A percentile compares a stretch with the other conserved stretches of the same genome.
Evolutionary conservation across 2,797 vertebrate genomes (phyloP).

Genomic region (Periparus ater): DNA sequence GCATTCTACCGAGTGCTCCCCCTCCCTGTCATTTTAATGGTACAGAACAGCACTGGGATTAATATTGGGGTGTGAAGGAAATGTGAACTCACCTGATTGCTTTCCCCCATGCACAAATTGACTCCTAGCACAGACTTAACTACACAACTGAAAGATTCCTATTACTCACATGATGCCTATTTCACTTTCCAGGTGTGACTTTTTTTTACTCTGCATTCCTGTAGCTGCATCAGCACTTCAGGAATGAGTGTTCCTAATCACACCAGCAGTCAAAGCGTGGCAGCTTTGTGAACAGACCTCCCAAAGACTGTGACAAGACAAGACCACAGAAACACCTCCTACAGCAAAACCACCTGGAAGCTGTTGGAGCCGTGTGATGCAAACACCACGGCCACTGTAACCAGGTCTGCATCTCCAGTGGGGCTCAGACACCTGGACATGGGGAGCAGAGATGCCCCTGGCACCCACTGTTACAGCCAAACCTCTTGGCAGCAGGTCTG

Average conservation of each 20-base stretch:
- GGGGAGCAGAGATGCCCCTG: not conserved
- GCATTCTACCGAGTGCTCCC: not conserved
- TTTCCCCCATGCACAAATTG: not conserved
- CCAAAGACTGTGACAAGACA: not conserved
- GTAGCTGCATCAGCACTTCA: not conserved
- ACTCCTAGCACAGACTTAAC: not conserved
- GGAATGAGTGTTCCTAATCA: not conserved
- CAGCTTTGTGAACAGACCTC: not conserved
- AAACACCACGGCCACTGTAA: fast-evolving
- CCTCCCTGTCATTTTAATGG: not conserved
- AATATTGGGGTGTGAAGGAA: not conserved
- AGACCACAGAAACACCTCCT: not conserved
- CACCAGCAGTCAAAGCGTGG: not conserved
- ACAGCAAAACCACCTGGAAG: not conserved
- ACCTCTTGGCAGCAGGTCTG: not conserved
- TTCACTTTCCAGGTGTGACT: not conserved
- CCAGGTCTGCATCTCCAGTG: fast-evolving
- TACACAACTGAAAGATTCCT: not conserved
- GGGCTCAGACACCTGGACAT: not conserved
- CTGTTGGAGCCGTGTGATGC: not conserved
- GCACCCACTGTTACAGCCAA: not conserved
- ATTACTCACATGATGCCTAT: not conserved
- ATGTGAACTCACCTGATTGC: not conserved
- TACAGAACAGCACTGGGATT: not conserved
- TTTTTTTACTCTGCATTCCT: not conserved